Percentiles rank a stretch among this genome's conserved stretches.
Conservation (phyloP, 2,797 vertebrate genomes). For the Chelonia mydas region DNA sequence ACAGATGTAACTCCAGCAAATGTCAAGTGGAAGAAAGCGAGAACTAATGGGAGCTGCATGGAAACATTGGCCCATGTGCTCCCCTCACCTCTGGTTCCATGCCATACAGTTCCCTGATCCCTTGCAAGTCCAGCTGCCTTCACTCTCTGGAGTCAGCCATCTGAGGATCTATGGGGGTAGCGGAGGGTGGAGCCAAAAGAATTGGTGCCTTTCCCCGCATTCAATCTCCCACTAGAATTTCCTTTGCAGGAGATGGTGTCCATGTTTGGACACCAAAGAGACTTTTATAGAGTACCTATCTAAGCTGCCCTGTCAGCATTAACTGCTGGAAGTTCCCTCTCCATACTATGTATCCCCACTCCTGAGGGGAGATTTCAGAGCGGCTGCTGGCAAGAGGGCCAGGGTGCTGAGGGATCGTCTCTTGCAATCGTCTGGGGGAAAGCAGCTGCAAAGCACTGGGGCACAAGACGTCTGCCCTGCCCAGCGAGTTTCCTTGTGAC, state of each 20-base stretch:
- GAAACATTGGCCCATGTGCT: accelerated
- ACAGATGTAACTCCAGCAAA: background rate
- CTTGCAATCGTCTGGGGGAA: background rate
- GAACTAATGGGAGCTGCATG: accelerated
- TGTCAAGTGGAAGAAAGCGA: background rate
- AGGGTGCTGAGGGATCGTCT: background rate
- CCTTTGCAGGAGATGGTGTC: background rate
- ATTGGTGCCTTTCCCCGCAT: background rate
- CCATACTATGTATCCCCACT: background rate
- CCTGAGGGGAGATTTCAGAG: background rate
- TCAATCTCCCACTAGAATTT: background rate
- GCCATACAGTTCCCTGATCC: no score
- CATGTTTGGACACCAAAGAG: background rate
- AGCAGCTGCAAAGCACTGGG: background rate
- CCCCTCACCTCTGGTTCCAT: background rate
- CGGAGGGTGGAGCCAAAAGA: background rate
- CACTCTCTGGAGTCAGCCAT: no score
- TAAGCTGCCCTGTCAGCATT: background rate
- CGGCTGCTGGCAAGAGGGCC: background rate
- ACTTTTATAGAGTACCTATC: background rate
- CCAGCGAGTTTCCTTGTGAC: background rate
- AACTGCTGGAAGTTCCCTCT: background rate
- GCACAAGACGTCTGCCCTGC: background rate
- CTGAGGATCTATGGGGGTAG: background rate
- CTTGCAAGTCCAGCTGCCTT: background rate